phyloP scores from a whole-genome alignment of 2,888 invertebrate species.

The Pimpla rufipes region DNA sequence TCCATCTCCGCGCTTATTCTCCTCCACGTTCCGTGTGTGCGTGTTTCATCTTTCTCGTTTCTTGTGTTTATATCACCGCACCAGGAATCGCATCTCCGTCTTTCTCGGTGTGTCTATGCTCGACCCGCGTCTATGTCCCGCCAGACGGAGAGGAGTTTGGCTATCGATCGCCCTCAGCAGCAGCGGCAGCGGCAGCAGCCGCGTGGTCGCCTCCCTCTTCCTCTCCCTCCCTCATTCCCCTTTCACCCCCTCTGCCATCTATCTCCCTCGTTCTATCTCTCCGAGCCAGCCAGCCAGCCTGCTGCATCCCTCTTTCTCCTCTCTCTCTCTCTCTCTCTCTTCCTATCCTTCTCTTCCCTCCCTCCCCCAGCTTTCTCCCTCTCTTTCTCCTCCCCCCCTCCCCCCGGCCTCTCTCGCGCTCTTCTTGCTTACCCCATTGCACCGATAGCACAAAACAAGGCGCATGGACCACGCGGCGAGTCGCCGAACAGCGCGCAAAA shows the following conservation, averaged over 20 bases:
- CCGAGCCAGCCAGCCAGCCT: slow-evolving; percentile 44
- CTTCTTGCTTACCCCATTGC: slow-evolving; percentile 70
- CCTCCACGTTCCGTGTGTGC: slow-evolving; percentile 1
- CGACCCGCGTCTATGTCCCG: slow-evolving; percentile 74
- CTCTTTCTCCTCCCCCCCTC: slow-evolving; percentile 49
- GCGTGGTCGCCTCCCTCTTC: slow-evolving; percentile 78
- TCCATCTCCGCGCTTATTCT: slow-evolving; percentile 24
- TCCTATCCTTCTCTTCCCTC: slow-evolving; percentile 38
- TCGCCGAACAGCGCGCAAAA: slow-evolving; percentile 67
- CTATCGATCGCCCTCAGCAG: slow-evolving; percentile 82
- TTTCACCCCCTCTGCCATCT: slow-evolving; percentile 73
- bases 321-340: slow-evolving; percentile 56
- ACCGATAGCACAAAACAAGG: slow-evolving; percentile 71
- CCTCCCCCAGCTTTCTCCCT: slow-evolving; percentile 65
- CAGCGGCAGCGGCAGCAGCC: slow-evolving; percentile 74
- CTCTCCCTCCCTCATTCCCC: slow-evolving; percentile 68
- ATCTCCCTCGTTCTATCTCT: slow-evolving; percentile 70
- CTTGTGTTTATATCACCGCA: slow-evolving; percentile 46
- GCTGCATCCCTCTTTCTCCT: slow-evolving; percentile 66
- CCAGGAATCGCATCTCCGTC: slow-evolving; percentile 35
- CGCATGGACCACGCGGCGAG: slow-evolving; percentile 72
- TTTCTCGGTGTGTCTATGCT: slow-evolving; percentile 54
- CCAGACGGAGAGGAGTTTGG: slow-evolving; percentile 83
- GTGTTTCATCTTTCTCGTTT: slow-evolving; percentile 32
- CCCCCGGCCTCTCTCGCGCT: slow-evolving; percentile 42